Percentiles rank a stretch among this genome's conserved stretches.
phyloP scores from a whole-genome alignment of 1,140 invertebrate genomes.

The Drosophila biarmipes region DNA sequence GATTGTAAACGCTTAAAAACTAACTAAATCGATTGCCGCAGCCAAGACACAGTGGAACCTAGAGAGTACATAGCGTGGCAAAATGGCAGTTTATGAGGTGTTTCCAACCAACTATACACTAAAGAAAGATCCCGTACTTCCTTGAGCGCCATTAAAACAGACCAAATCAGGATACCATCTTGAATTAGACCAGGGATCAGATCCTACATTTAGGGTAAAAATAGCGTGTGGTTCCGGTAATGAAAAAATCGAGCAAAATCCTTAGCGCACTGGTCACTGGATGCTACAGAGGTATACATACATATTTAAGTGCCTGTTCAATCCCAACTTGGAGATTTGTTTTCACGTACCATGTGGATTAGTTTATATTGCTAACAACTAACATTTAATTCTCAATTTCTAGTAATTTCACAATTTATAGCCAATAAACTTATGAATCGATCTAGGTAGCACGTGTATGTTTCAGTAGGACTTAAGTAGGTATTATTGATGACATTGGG shows the following conservation, averaged over 20 bases:
- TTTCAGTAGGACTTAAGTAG: conserved; percentile 13
- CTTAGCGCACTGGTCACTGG: conserved; percentile 27
- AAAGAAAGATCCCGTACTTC: conserved; percentile 15
- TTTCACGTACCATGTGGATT: conserved; percentile 18
- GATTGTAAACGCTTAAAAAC: conserved; percentile 78
- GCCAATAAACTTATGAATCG: conserved; percentile 73
- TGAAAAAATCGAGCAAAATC: conserved; percentile 10
- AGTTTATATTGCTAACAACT: conserved; percentile 71
- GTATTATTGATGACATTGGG: conserved; percentile 27
- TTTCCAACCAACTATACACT: conserved; percentile 48
- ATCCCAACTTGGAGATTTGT: conserved; percentile 9
- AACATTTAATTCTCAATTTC: conserved; percentile 72
- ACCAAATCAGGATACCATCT: conserved; percentile 17
- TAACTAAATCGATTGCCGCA: conserved; percentile 71
- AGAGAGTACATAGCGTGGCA: conserved; percentile 66
- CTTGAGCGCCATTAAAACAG: conserved; percentile 7
- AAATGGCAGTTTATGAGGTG: conserved; percentile 76
- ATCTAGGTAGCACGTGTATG: conserved; percentile 77
- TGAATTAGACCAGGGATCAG: conserved; percentile 11
- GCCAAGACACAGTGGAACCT: conserved; percentile 65
- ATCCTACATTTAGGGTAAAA: conserved; percentile 24
- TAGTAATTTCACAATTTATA: conserved; percentile 62
- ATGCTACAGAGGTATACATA: conserved; percentile 16
- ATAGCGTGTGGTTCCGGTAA: conserved; percentile 4
- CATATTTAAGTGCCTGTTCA: conserved; percentile 9